Evolutionary conservation across 2,888 invertebrate genomes (phyloP), one percentile per base, ranked within the genome.

Genomic region (Hypsopygia costalis): DNA sequence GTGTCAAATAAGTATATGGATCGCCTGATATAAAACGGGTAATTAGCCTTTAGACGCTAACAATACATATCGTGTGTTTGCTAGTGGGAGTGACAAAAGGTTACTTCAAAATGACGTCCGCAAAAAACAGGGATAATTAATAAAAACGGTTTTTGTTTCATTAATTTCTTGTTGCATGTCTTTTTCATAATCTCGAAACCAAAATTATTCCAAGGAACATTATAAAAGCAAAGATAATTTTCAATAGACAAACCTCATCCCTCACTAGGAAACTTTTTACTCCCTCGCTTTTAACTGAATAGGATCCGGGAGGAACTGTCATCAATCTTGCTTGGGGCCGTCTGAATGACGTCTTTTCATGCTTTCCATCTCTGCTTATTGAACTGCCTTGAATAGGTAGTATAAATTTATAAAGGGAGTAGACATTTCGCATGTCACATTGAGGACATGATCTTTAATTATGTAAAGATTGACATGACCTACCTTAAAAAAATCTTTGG

Each of bases 271-370:
- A 73, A 64, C 54, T 67, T 75, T 72, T 66, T 66, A 61, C 55
- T 62, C 55, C 59, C 47, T 46, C 34, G 39, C 52, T 63, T 66
- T 58, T 54, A 57, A 62, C 55, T 74, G 72, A 78, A 78, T 60
- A 65, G 61, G 61, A 51, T 56, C 56, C 6, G 55, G 62, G 55
- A 44, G 56, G 52, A 59, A 54, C 55, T 67, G 69, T 64, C 76
- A 81, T 81, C 80, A 80, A 82, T 82, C 81, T 79, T 78, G 52
- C 63, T 65, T 49, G 56, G 58, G 40, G 56, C 60, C 55, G 66
- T 63, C 60, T 62, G 55, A 59, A 63, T 64, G 72, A 69, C 70
- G 64, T 56, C 70, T 67, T 74, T 77, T 75, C 69, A 75, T 63
- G 62, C 56, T 58, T 58, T 53, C 60, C 61, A 55, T 64, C 54